A percentile compares a stretch with the other conserved stretches of the same genome.
These are phyloP conservation scores for Zapornia atra DNA, from an alignment of 2,113 vertebrate genomes.

Conservation along the genomic window DNA sequence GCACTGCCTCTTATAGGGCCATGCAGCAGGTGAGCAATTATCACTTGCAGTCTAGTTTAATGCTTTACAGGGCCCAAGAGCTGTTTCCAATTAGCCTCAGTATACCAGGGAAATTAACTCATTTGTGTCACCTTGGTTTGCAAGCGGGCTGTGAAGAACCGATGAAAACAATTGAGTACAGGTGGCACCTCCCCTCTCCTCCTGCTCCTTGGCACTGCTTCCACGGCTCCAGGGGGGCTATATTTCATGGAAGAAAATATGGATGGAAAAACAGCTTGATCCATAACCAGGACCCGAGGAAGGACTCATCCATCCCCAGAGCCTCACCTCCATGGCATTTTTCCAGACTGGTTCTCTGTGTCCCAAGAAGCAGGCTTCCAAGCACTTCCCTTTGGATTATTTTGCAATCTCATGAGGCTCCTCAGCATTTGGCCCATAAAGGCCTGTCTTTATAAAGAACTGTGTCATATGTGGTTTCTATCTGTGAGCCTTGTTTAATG, in stretches of 20 bases:
- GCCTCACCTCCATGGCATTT: conserved; percentile 13
- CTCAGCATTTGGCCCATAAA: neutral
- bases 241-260: neutral
- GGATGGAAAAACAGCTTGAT: neutral
- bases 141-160: neutral
- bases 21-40: conserved; percentile 74
- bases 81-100: conserved; percentile 71
- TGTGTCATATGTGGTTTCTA: neutral
- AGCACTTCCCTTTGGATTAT: conserved; percentile 13
- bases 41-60: conserved; percentile 46
- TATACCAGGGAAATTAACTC: conserved; percentile 61
- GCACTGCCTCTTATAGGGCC: conserved; percentile 30
- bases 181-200: conserved; percentile 10
- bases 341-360: neutral
- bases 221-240: neutral
- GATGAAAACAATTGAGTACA: neutral
- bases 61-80: conserved; percentile 48
- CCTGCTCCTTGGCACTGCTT: neutral
- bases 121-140: conserved; percentile 60
- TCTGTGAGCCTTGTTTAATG: neutral
- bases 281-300: neutral
- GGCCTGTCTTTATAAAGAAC: neutral
- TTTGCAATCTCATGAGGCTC: conserved; percentile 6
- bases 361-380: conserved; percentile 4
- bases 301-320: neutral